phyloP scores from a whole-genome alignment of 2,888 invertebrate species.

The Pelosia muscerda region DNA sequence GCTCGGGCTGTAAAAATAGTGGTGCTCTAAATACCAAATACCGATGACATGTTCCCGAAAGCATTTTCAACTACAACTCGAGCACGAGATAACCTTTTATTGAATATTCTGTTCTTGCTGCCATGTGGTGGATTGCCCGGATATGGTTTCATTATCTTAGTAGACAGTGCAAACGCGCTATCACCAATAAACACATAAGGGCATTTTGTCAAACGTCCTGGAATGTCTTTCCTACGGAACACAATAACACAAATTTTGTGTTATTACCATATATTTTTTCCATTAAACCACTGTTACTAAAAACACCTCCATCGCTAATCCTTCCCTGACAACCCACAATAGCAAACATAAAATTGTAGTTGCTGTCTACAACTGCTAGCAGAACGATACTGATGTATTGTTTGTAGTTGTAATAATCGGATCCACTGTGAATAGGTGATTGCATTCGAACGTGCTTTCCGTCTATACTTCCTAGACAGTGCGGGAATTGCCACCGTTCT shows the following conservation, averaged over 20 bases:
- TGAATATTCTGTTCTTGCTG: conserved; percentile 25
- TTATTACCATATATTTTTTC: too few species aligned
- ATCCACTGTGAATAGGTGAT: conserved; percentile 22
- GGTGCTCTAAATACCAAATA: conserved; percentile 20
- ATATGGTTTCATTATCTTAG: conserved; percentile 40
- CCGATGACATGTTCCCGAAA: conserved; percentile 23
- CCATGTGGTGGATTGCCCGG: conserved; percentile 22
- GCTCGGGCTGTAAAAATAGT: conserved; percentile 19
- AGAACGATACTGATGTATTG: conserved; percentile 37
- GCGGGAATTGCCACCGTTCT: conserved; percentile 23
- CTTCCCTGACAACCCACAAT: conserved; percentile 36
- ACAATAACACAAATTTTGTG: too few species aligned
- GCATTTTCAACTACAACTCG: conserved; percentile 23
- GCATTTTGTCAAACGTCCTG: too few species aligned
- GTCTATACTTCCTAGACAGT: conserved; percentile 24
- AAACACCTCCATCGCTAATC: conserved; percentile 34
- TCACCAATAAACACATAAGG: conserved; percentile 40
- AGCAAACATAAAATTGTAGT: conserved; percentile 37
- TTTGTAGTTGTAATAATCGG: conserved; percentile 33
- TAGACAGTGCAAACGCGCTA: conserved; percentile 41
- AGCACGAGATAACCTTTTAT: conserved; percentile 20
- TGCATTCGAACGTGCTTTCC: conserved; percentile 31
- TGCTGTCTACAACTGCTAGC: conserved; percentile 37
- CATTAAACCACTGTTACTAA: too few species aligned
- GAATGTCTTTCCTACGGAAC: too few species aligned